Evolutionary conservation across 2,888 invertebrate species (phyloP), one percentile per base, ranked within the genome.

Genomic region (Dolichomitus sp.): DNA sequence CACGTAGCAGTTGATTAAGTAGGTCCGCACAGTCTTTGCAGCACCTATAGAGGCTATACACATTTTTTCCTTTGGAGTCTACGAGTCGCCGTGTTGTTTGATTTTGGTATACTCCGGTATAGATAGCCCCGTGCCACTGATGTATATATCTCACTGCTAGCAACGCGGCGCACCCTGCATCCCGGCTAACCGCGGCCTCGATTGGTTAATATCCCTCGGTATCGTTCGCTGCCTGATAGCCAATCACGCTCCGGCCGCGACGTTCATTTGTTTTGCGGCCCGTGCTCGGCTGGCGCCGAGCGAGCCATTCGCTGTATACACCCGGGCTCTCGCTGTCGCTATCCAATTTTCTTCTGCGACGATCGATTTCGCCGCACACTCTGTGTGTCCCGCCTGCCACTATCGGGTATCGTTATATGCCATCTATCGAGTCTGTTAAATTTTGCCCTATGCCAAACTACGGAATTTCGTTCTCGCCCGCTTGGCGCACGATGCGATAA

Each of bases 261-360:
- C 86, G 88, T 89, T 90, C 90, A 90, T 90, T 91, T 90, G 90
- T 91, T 91, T 91, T 90, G 89, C 85, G 88, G 89, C 84, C 81
- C 85, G 85, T 87, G 86, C 90, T 88, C 87, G 88, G 88, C 89
- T 87, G 81, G 72, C 86, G 70, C 72, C 80, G 81, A 84, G 45
- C 57, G 45, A 33, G 42, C 65, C 66, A 17, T 72, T 65, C 52
- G 19, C 45, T 72, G 50, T 73, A 48, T 80, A 66, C 42, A 72
- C 45, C 73, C 33, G 68, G 40, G 45, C 79, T 57, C 37, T 37
- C 37, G 37, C 37, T 37, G 37, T 37, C 57, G 63, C 70, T 79
- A 82, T 82, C 82, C 82, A 82, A 82, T 82, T 82, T 82, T 82
- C 82, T 82, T 82, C 66, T 61, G 75, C 66, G 72, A 84, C 84